A percentile compares a stretch with the other conserved stretches of the same genome.
These are phyloP conservation scores for Tetanocera ferruginea DNA, from an alignment of 2,888 invertebrate genomes.

Conservation along the genomic window DNA sequence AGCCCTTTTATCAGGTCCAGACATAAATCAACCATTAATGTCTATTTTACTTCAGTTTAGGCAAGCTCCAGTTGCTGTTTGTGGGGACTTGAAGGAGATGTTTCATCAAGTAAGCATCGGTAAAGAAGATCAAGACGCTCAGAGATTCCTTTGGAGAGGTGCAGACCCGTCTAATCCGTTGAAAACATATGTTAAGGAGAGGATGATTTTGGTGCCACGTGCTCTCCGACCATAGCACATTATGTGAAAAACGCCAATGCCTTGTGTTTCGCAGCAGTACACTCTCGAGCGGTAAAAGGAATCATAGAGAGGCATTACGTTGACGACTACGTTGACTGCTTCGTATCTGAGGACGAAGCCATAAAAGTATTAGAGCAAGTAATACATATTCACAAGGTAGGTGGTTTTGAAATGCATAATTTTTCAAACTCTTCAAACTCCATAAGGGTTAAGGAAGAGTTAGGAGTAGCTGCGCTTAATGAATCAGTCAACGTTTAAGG, in stretches of 20 bases:
- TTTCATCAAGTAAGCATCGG: neutral
- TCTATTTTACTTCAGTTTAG: constrained; percentile 39
- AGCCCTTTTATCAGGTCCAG: constrained; percentile 6
- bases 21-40: constrained; percentile 25
- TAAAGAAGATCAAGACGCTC: neutral
- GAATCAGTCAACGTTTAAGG: neutral
- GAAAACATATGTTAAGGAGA: neutral
- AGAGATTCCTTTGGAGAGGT: constrained; percentile 10
- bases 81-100: constrained; percentile 6
- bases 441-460: neutral
- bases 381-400: constrained; percentile 7
- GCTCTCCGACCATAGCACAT: constrained; percentile 3
- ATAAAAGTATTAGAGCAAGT: neutral
- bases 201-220: neutral
- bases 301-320: constrained; percentile 13
- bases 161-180: neutral
- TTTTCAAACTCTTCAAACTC: constrained; percentile 18
- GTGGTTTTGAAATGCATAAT: constrained; percentile 6
- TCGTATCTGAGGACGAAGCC: constrained; percentile 17
- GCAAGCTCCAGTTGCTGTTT: constrained; percentile 34
- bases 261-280: neutral
- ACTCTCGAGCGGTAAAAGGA: neutral
- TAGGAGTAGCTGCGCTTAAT: neutral
- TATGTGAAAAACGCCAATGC: constrained; percentile 7
- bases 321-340: constrained; percentile 28